These are phyloP conservation scores for Zaprionus taronus DNA, from an alignment of 1,140 invertebrate species.

Conservation along the genomic window DNA sequence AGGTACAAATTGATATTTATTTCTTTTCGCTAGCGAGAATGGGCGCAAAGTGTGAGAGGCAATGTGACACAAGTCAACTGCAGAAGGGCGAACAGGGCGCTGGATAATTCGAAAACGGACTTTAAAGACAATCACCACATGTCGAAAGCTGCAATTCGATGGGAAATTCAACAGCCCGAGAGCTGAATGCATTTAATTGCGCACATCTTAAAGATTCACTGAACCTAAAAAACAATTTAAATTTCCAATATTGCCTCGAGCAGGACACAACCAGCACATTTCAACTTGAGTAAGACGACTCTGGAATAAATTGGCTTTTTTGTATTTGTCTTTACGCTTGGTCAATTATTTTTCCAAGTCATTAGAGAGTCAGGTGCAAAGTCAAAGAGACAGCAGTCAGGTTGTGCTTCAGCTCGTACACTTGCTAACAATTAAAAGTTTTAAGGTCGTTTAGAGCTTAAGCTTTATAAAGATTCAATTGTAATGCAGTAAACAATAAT, in stretches of 20 bases:
- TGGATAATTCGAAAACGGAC: conserved; percentile 1
- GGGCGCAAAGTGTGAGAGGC: conserved; percentile 6
- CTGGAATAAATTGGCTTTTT: conserved; percentile 29
- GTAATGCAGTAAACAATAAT: too few relatives aligned
- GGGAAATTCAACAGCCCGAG: background rate
- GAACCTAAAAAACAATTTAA: conserved; percentile 8
- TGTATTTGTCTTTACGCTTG: conserved; percentile 26
- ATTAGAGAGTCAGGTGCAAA: conserved; percentile 45
- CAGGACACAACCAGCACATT: background rate
- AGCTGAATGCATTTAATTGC: conserved; percentile 21
- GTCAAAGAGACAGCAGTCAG: conserved; percentile 8
- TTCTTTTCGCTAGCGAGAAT: conserved; percentile 17
- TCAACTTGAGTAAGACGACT: background rate
- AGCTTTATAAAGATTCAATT: too few relatives aligned
- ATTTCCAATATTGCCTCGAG: background rate
- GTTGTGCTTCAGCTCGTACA: background rate
- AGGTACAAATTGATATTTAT: conserved; percentile 75
- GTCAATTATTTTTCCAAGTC: conserved; percentile 40
- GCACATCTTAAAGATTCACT: conserved; percentile 22
- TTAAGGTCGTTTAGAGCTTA: background rate
- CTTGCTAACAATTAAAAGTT: background rate
- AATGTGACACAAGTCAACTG: conserved; percentile 36
- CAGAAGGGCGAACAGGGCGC: conserved; percentile 6
- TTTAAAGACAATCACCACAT: conserved; percentile 39
- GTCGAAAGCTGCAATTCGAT: background rate